phyloP scores from a whole-genome alignment of 1,140 invertebrate genomes.

The Magallana gigas region DNA sequence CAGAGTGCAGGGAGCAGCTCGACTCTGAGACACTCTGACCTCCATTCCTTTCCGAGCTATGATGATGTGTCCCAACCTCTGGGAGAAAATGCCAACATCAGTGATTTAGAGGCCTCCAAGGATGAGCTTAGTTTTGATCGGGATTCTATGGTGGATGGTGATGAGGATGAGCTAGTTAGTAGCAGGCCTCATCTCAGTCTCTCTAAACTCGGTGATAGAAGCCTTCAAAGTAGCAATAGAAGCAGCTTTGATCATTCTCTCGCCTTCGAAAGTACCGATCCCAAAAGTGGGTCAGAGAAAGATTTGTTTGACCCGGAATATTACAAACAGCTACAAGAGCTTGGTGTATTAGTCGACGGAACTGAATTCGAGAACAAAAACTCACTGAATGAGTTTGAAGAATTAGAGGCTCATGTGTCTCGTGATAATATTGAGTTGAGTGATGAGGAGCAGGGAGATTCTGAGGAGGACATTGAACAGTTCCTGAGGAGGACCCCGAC shows the following conservation, averaged over 20 bases:
- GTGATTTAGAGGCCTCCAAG: constrained; percentile 74
- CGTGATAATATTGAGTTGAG: constrained; percentile 57
- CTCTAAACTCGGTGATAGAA: constrained; percentile 34
- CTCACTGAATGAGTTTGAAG: constrained; percentile 71
- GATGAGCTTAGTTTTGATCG: constrained; percentile 73
- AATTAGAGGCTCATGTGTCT: constrained; percentile 65
- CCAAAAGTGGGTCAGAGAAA: constrained; percentile 53
- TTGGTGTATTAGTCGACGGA: constrained; percentile 75
- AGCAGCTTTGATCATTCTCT: constrained; percentile 66
- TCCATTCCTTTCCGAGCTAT: constrained; percentile 69
- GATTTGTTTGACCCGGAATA: constrained; percentile 73
- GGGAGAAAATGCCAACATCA: constrained; percentile 70
- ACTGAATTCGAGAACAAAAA: constrained; percentile 68
- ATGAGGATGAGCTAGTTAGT: constrained; percentile 16
- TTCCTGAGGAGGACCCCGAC: constrained; percentile 62
- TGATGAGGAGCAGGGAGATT: constrained; percentile 52
- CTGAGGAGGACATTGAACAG: constrained; percentile 65
- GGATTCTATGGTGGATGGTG: constrained; percentile 45
- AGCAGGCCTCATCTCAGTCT: neutral
- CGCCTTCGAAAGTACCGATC: constrained; percentile 60
- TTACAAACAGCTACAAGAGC: constrained; percentile 71
- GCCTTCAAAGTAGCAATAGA: constrained; percentile 58
- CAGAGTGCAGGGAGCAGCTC: constrained; percentile 69
- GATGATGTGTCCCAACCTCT: constrained; percentile 66
- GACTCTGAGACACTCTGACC: constrained; percentile 69